phyloP scores from a whole-genome alignment of 2,113 vertebrate genomes.

The Epinephelus cyanopodus region DNA sequence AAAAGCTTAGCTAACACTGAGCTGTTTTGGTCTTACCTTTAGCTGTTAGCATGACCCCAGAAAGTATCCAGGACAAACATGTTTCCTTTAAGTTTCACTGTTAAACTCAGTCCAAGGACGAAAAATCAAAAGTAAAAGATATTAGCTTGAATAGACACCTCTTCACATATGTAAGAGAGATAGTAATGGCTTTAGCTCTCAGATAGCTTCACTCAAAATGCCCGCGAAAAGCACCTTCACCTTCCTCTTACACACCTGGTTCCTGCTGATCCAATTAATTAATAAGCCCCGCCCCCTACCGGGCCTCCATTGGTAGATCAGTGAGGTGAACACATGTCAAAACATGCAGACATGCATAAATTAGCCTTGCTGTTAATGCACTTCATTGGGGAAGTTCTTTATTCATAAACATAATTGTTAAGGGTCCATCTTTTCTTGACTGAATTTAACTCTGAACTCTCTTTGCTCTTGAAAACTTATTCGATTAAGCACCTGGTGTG shows the following conservation, averaged over 20 bases:
- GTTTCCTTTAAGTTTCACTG: not conserved
- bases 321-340: not conserved
- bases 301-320: not conserved
- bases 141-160: not conserved
- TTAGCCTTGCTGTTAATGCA: too few relatives aligned
- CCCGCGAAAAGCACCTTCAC: not conserved
- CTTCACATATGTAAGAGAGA: not conserved
- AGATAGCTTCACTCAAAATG: not conserved
- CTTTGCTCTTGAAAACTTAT: too few relatives aligned
- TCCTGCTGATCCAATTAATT: not conserved
- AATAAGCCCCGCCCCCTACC: not conserved
- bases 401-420: too few relatives aligned
- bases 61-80: not conserved
- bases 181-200: not conserved
- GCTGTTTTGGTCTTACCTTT: not conserved
- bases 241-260: not conserved
- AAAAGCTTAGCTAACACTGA: not conserved
- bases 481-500: too few relatives aligned
- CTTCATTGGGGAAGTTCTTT: too few relatives aligned
- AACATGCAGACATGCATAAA: too few relatives aligned
- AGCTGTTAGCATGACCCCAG: too few relatives aligned
- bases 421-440: too few relatives aligned
- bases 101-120: not conserved
- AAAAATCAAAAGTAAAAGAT: rapidly evolving
- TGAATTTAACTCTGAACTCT: too few relatives aligned